Percentiles rank a stretch among this genome's conserved stretches.
Conservation (phyloP, 2,113 vertebrate genomes). For the Regulus satrapa region DNA sequence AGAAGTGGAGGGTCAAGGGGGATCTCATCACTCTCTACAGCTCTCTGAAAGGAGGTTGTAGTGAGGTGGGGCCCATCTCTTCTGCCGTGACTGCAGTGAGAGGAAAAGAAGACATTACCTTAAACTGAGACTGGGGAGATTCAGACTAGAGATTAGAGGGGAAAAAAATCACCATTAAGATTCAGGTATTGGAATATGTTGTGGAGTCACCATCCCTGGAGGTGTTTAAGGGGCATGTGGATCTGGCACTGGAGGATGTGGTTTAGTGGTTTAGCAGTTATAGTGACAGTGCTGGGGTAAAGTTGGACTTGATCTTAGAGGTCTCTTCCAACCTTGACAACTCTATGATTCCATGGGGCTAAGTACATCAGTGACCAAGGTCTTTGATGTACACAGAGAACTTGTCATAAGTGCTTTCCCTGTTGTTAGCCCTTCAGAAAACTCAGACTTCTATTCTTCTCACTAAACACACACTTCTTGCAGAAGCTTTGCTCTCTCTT, state of each 20-base stretch:
- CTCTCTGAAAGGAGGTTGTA: background rate
- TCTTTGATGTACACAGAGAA: background rate
- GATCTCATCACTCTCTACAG: rapidly evolving
- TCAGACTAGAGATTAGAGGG: background rate
- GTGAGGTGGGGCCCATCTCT: rapidly evolving
- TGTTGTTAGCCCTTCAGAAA: background rate
- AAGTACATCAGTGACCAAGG: background rate
- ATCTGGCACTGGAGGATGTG: too few relatives aligned
- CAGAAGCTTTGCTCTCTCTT: background rate
- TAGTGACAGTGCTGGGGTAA: background rate
- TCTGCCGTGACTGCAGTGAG: background rate
- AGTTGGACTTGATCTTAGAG: background rate
- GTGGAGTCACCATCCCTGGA: background rate
- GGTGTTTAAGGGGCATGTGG: background rate
- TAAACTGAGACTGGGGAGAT: background rate
- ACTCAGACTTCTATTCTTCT: background rate
- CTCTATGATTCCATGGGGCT: background rate
- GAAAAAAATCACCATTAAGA: too few relatives aligned
- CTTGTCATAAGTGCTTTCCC: background rate
- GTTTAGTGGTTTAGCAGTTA: background rate
- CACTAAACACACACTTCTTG: background rate
- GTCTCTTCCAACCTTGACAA: background rate
- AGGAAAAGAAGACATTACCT: background rate
- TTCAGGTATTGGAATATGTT: background rate
- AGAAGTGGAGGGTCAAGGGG: background rate